Base-by-base conservation (phyloP, 1,140 invertebrate species). In the Parapsyche elsis region DNA sequence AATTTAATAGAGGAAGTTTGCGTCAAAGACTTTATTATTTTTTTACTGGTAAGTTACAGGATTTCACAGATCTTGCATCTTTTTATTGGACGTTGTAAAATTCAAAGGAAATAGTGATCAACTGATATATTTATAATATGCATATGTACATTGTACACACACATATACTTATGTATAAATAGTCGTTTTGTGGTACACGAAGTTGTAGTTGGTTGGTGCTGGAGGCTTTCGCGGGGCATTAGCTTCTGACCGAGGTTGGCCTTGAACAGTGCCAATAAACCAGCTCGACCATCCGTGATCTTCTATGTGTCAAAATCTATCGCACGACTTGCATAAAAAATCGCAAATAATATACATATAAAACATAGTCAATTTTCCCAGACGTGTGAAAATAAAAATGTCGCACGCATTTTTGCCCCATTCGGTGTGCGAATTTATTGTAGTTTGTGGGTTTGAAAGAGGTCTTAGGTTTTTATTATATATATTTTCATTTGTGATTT, bases 211-310 rank as follows among this genome's bases (percentile, higher is more conserved):
- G 71, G 30, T 21, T 1, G 57, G 64, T 76, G 71, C 45, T 57
- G 73, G 24, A 80, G 71, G 46, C 61, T 45, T 70, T 70, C 24
- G 19, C 46, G 76, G 77, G 78, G 59, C 81, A 79, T 79, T 79
- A 79, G 81, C 81, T 81, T 77, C 24, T 81, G 78, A 79, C 80
- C 80, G 81, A 74, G 9, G 12, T 16, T 81, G 78, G 78, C 81
- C 81, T 81, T 81, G 81, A 79, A 76, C 74, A 70, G 49, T 75
- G 81, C 81, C 81, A 79, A 81, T 81, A 81, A 74, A 71, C 81
- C 80, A 77, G 45, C 64, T 23, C 64, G 64, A 24, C 64, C 23
- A 67, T 67, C 64, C 78, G 57, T 46, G 81, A 59, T 75, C 73
- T 79, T 76, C 61, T n/a, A 79, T 59, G 64, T 81, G 81, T 75